Conservation (phyloP, 2,888 invertebrate genomes). For the Iphiclides podalirius region DNA sequence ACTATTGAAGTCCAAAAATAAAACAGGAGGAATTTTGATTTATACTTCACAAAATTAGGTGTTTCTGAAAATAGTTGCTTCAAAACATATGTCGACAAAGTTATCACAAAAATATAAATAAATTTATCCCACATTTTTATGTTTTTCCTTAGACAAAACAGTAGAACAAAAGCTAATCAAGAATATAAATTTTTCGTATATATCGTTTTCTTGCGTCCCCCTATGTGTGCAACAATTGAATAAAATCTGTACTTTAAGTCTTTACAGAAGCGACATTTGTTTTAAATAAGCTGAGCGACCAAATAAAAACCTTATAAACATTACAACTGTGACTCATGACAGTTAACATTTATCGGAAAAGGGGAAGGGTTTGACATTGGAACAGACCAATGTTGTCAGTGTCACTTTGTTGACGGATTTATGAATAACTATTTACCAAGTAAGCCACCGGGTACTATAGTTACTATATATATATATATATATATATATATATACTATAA, state of each 20-base stretch:
- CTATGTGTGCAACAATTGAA: conserved; percentile 1
- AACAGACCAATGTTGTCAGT: no score
- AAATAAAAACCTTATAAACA: conserved; percentile 13
- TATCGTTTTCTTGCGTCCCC: not conserved
- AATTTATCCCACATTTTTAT: conserved; percentile 65
- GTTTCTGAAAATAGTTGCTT: conserved; percentile 74
- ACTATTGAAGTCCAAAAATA: conserved; percentile 67
- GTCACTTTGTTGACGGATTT: no score
- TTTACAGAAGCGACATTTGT: conserved; percentile 13
- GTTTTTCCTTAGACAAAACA: not conserved
- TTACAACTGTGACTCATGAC: conserved; percentile 15
- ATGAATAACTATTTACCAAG: no score
- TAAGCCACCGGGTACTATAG: no score
- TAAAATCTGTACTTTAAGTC: no score
- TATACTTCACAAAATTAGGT: conserved; percentile 73
- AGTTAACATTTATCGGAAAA: not conserved
- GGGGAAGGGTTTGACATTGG: not conserved
- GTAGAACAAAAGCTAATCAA: not conserved
- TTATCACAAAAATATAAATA: conserved; percentile 57
- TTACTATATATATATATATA: no score
- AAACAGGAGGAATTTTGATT: conserved; percentile 72
- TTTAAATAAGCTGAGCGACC: conserved; percentile 7
- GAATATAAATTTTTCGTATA: not conserved
- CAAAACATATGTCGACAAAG: conserved; percentile 60
- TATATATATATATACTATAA: no score